Evolutionary conservation across 2,888 invertebrate species (phyloP), one percentile per base, ranked within the genome.

Genomic region (Branchellion lobata): DNA sequence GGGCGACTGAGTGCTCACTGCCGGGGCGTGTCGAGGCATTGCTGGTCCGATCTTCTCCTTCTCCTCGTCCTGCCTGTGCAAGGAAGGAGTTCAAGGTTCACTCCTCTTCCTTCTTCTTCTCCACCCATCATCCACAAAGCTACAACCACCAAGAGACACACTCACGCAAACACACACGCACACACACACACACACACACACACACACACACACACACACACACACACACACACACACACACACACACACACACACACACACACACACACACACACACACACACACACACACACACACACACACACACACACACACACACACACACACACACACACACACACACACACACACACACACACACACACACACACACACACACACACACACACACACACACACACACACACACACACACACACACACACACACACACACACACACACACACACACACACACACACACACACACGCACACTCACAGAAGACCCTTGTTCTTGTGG

Each of bases 41-140:
- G 86, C 88, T 92, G 96, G 96, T 0, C 96, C 97, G 84, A 96
- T 96, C 88, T 95, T 96, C 86, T 97, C 96, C 85, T 96, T 96
- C 86, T 96, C 95, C 86, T 96, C 95, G 86, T 97, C 96, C 0
- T 95, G 94, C 14, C 87, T 86, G 82, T 34, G 85, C 79, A 33
- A 34, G 57, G 11, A 5, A 11, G 2, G 34, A 65, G 5, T 65
- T 24, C 65, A 65, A 27, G n/a, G n/a, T n/a, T 27, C 40, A 40
- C 40, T 14, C 40, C 5, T 40, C 40, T 8, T 40, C 40, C 5
- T 40, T 14, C 40, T 40, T 40, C 40, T 14, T 8, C 40, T 40
- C 14, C 40, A 40, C 14, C 14, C 40, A 40, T 40, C 40, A 40
- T 40, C 40, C 40, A 40, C 14, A n/a, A n/a, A n/a, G n/a, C n/a